These are phyloP conservation scores for Polydrusus pterygomalis DNA, from an alignment of 2,888 invertebrate genomes.

Conservation along the genomic window DNA sequence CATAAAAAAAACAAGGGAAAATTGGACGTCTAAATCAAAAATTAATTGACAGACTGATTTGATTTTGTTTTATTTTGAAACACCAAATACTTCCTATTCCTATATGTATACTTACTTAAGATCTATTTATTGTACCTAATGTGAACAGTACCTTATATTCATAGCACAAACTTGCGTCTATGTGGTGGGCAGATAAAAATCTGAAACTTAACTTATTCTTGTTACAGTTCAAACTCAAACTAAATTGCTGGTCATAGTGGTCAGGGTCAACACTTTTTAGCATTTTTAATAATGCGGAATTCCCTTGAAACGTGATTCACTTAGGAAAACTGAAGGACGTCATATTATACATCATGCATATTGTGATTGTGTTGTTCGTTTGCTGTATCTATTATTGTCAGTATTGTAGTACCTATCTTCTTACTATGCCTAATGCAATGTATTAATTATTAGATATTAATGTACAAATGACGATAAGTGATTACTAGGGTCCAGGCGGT, in stretches of 20 bases:
- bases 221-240: not conserved
- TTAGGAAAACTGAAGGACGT: constrained; percentile 42
- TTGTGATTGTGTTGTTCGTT: constrained; percentile 32
- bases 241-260: constrained; percentile 46
- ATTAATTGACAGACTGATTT: too few species aligned
- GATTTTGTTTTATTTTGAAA: too few species aligned
- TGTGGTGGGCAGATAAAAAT: not conserved
- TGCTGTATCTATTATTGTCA: not conserved
- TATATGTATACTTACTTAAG: too few species aligned
- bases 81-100: too few species aligned
- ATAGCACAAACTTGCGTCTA: not conserved
- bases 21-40: too few species aligned
- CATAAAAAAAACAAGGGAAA: too few species aligned
- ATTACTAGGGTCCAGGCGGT: too few species aligned
- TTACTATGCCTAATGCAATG: not conserved
- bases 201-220: constrained; percentile 8
- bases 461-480: not conserved
- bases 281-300: constrained; percentile 51
- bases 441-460: not conserved
- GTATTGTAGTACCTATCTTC: too few species aligned
- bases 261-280: constrained; percentile 48
- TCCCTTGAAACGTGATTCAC: constrained; percentile 56
- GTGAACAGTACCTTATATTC: not conserved
- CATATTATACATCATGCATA: constrained; percentile 4
- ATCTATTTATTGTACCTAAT: not conserved